Percentiles rank a stretch among this genome's conserved stretches.
phyloP scores from a whole-genome alignment of 2,888 invertebrate species.

The Hirtodrosophila histrioides region DNA sequence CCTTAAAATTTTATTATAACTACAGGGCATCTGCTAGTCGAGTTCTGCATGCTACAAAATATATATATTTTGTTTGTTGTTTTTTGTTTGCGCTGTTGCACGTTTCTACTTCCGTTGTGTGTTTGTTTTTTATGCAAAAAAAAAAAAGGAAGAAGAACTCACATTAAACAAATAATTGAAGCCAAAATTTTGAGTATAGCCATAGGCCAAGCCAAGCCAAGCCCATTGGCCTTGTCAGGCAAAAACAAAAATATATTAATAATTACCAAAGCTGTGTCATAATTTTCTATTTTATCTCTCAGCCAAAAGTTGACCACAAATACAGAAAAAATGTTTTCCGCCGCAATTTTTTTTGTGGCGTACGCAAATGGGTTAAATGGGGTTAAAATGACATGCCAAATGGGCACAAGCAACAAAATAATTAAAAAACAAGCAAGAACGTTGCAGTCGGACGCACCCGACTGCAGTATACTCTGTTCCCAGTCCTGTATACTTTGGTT shows the following conservation, averaged over 20 bases:
- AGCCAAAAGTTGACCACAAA: conserved; percentile 52
- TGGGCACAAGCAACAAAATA: conserved; percentile 32
- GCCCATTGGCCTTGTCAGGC: conserved; percentile 42
- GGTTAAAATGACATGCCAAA: conserved; percentile 73
- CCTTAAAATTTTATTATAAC: background rate
- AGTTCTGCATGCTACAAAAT: background rate
- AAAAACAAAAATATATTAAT: conserved; percentile 10
- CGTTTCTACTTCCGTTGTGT: conserved; percentile 39
- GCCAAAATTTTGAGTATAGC: conserved; percentile 12
- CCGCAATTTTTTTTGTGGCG: conserved; percentile 13
- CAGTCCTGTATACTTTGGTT: no score
- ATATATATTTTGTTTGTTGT: background rate
- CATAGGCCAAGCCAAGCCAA: background rate
- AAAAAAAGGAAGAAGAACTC: background rate
- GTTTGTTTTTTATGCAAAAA: conserved; percentile 14
- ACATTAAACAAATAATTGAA: conserved; percentile 36
- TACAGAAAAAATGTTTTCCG: conserved; percentile 45
- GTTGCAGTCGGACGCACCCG: no score
- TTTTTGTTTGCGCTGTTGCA: conserved; percentile 19
- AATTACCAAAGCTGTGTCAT: conserved; percentile 60
- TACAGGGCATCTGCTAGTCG: conserved; percentile 18
- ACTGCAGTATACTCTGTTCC: no score
- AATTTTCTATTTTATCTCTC: conserved; percentile 60
- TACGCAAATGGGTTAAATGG: conserved; percentile 39
- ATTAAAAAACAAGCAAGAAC: no score